Base-by-base conservation (phyloP, 2,888 invertebrate species). In the Plagodis pulveraria region DNA sequence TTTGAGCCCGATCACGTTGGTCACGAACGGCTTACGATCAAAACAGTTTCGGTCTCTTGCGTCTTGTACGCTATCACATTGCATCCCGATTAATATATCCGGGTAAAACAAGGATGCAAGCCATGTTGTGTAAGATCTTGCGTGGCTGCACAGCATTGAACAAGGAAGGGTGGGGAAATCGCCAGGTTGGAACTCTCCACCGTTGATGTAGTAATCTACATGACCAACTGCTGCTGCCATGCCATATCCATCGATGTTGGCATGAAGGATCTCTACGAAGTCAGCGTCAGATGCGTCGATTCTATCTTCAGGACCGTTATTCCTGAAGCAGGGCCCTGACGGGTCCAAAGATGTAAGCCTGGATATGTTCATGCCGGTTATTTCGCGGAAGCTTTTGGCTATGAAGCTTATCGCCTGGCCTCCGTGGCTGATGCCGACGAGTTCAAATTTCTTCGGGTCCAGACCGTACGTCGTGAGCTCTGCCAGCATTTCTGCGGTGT, bases 221-320 rank as follows among this genome's bases (percentile, higher is more conserved):
- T 40, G 40, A 10, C 40, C 40, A 65, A 0, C 72, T 63, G 0
- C 72, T 64, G 47, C 11, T 6, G 71, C 70, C 38, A 66, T 67
- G 0, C 76, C 76, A n/a, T 59, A 69, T 0, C 67, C 71, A 6
- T 74, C 73, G 5, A 61, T 70, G 42, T 76, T 76, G 0, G 76
- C 74, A 34, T 67, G 63, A 8, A 76, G 50, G 2, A 68, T 59
- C 6, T 71, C 67, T 6, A 76, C 73, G 5, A 67, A 63, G 41
- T 76, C 73, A 0, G 70, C 76, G 22, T 76, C 76, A 5, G 64
- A 65, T 0, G 63, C 54, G 56, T 73, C 74, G 9, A 76, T 58
- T 41, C 74, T 67, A 8, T 70, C 62, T 6, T 70, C 66, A 7
- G 76, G 69, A 0, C 67, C 71, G 10, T 45, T 50, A 44, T 35